Evolutionary conservation across 2,888 invertebrate species (phyloP).

Genomic region (Bombylius major): DNA sequence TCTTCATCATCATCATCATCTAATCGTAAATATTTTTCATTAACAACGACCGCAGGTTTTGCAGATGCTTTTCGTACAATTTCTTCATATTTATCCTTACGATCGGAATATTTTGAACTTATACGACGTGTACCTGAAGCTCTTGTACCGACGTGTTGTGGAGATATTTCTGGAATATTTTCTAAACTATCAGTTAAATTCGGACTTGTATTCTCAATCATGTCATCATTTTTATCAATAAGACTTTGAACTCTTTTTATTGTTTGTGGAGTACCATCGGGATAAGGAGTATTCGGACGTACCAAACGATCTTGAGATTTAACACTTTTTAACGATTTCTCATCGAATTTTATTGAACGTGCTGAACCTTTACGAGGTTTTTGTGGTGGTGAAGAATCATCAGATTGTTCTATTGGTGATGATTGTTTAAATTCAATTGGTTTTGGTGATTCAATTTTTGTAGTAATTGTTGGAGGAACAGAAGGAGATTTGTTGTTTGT

Average conservation of each 20-base stretch:
- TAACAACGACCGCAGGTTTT: background rate
- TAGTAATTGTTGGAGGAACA: too few relatives aligned
- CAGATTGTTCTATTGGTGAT: background rate
- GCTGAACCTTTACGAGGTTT: conserved; percentile 19
- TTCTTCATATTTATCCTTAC: conserved; percentile 2
- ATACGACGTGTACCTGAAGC: background rate
- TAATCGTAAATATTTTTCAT: background rate
- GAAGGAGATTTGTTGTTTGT: too few relatives aligned
- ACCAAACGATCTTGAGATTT: conserved; percentile 19
- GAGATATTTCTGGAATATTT: conserved; percentile 17
- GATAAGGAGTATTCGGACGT: conserved; percentile 31
- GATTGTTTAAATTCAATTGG: too few relatives aligned
- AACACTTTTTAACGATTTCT: conserved; percentile 12
- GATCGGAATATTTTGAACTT: conserved; percentile 5
- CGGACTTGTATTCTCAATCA: conserved; percentile 25
- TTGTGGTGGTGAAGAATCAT: conserved; percentile 16
- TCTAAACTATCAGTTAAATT: conserved; percentile 26
- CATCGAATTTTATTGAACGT: conserved; percentile 20
- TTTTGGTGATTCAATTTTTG: too few relatives aligned
- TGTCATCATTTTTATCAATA: conserved; percentile 16
- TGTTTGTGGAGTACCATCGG: conserved; percentile 25
- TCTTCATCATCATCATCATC: conserved; percentile 23
- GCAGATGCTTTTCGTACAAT: conserved; percentile 2
- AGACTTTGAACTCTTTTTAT: conserved; percentile 15
- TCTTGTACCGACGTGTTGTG: too few relatives aligned